Base-by-base conservation (phyloP, 2,797 vertebrate species). In the Bradypodion ventrale region DNA sequence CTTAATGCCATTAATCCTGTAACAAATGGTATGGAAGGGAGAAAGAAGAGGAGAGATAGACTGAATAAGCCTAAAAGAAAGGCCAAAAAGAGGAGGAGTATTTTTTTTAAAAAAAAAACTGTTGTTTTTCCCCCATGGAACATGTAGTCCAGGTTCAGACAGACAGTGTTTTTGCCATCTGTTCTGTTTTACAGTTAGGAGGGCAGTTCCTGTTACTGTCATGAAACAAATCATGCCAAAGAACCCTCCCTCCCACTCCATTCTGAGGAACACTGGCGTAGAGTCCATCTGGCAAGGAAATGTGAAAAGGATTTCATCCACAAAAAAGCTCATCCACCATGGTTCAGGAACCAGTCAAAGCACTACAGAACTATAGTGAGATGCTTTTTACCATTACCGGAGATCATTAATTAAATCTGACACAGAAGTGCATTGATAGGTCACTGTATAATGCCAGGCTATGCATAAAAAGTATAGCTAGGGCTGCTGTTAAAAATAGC, bases 1-100 rank as follows among this genome's bases (percentile, higher is more conserved):
- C 80, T 86, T 1, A 40, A 83, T 89, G 85, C 27, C 88, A 87
- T 94, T 93, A 84, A 78, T 87, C 90, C 87, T 92, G 62, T 75
- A 85, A 72, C n/a, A 89, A 79, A 86, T 83, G 65, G 40, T 60
- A 80, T 32, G 75, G 23, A 73, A 2, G 19, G 12, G 70, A 12
- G 1, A 80, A 2, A 5, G 8, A 21, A 19, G 85, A 86, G 80
- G 66, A 77, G n/a, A n/a, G 59, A 5, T 89, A 84, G 76, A 88
- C 70, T 62, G 89, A 90, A 85, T 74, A 87, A 90, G 81, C 68
- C 73, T 52, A 40, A 82, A 77, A 81, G 52, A 81, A 62, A 83
- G 8, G 1, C 42, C 89, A 87, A 87, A 80, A 78, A 21, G 82
- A 59, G 32, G 2, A 52, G 4, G 40, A 40, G 65, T 25, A 27